Conservation (phyloP, 2,888 invertebrate genomes). For the Teinopalpus imperialis region DNA sequence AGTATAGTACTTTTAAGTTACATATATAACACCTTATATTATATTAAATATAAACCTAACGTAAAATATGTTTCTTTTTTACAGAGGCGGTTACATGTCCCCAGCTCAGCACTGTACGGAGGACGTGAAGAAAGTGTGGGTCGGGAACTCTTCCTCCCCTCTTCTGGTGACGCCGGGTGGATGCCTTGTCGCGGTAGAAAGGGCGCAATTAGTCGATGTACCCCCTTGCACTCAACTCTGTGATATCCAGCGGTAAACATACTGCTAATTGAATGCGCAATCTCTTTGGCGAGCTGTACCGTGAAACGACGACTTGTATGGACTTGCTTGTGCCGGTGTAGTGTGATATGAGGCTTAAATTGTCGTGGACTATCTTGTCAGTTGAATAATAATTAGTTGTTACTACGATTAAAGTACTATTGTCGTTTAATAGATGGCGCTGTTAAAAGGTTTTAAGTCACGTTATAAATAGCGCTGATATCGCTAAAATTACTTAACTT, state of each 20-base stretch:
- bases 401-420: constrained; percentile 8
- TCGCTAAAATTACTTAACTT: background rate
- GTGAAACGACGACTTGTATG: constrained; percentile 35
- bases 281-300: constrained; percentile 54
- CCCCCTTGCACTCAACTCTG: constrained; percentile 54
- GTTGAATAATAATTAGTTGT: background rate
- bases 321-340: constrained; percentile 11
- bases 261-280: constrained; percentile 34
- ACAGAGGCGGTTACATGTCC: constrained; percentile 74
- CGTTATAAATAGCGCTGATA: constrained; percentile 11
- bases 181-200: constrained; percentile 68
- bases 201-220: constrained; percentile 64
- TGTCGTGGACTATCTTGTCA: constrained; percentile 5
- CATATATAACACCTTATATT: too few species aligned
- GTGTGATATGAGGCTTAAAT: constrained; percentile 19
- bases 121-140: constrained; percentile 77
- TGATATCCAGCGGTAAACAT: constrained; percentile 73
- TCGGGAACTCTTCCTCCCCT: constrained; percentile 58
- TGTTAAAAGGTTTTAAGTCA: constrained; percentile 2
- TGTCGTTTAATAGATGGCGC: constrained; percentile 16
- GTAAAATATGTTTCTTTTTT: too few species aligned
- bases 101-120: constrained; percentile 60
- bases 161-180: constrained; percentile 66
- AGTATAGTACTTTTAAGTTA: too few species aligned
- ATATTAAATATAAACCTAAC: too few species aligned